Conservation (phyloP, 2,888 invertebrate genomes). For the Phengaris arion region DNA sequence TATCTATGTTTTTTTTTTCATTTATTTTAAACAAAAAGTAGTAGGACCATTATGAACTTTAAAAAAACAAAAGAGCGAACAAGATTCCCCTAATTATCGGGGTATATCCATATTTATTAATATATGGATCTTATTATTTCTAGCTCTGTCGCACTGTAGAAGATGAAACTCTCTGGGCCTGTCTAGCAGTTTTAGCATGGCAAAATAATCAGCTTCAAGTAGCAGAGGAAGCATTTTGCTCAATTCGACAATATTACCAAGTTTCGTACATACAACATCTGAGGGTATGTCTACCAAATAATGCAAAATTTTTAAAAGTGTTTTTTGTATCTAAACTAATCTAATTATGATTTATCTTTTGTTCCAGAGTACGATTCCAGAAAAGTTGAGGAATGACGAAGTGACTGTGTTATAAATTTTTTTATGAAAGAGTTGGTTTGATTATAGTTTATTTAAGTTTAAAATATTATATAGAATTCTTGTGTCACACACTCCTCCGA, state of each 20-base stretch:
- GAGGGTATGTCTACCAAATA: conserved; percentile 76
- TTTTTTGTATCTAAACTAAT: not conserved
- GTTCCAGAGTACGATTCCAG: conserved; percentile 64
- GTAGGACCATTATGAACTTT: not conserved
- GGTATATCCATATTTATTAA: not conserved
- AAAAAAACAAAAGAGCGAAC: not conserved
- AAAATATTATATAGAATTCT: no score
- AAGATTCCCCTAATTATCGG: no score
- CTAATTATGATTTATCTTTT: conserved; percentile 29
- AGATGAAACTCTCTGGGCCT: conserved; percentile 91
- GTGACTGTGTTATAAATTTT: conserved; percentile 4
- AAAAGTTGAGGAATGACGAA: conserved; percentile 48
- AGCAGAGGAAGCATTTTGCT: conserved; percentile 96
- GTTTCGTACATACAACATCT: conserved; percentile 91
- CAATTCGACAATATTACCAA: conserved; percentile 82
- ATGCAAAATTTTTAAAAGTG: not conserved
- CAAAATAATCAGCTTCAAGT: conserved; percentile 91
- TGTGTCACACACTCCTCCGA: no score
- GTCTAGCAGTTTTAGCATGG: conserved; percentile 94
- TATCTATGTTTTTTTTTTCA: no score
- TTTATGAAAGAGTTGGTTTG: not conserved
- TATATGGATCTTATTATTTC: conserved; percentile 31
- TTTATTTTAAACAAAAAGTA: no score
- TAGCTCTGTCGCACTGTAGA: conserved; percentile 74
- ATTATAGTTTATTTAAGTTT: no score